phyloP scores from a whole-genome alignment of 2,113 vertebrate species.

The Tetrax tetrax region DNA sequence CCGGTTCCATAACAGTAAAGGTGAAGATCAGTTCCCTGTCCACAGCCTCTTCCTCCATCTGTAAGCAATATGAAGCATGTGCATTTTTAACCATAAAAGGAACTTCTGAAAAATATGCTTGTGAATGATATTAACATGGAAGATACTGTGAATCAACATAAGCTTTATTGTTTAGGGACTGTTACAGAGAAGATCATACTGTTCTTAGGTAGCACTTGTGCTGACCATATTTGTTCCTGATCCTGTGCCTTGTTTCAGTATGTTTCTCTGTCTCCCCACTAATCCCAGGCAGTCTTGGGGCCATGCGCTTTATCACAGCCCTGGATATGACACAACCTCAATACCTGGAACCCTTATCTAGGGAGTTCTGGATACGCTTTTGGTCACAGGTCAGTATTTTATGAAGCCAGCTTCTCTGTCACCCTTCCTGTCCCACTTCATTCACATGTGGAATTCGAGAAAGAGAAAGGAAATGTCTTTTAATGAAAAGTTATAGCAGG shows the following conservation, averaged over 20 bases:
- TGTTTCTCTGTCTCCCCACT: background rate
- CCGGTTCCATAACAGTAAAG: background rate
- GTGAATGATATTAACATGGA: background rate
- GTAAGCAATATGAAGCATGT: background rate
- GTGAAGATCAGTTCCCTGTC: background rate
- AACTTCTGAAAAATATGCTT: background rate
- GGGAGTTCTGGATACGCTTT: constrained; percentile 53
- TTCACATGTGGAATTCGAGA: background rate
- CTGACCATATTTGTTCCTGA: background rate
- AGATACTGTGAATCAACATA: background rate
- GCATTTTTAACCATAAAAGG: background rate
- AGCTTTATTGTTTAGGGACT: background rate
- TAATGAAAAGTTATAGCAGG: background rate
- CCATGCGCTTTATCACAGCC: constrained; percentile 65
- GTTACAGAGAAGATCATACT: background rate
- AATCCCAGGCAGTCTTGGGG: background rate
- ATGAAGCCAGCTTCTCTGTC: background rate
- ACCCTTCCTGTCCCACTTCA: background rate
- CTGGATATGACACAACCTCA: background rate
- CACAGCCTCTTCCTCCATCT: background rate
- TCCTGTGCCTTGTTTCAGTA: background rate
- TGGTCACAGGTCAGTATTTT: constrained; percentile 58
- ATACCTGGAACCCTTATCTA: constrained; percentile 34
- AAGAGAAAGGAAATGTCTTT: background rate
- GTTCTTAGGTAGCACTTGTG: background rate